These are phyloP conservation scores for Beroe forskalii DNA, from an alignment of 37 sponge, comb jelly and placozoan genomes.

Conservation along the genomic window DNA sequence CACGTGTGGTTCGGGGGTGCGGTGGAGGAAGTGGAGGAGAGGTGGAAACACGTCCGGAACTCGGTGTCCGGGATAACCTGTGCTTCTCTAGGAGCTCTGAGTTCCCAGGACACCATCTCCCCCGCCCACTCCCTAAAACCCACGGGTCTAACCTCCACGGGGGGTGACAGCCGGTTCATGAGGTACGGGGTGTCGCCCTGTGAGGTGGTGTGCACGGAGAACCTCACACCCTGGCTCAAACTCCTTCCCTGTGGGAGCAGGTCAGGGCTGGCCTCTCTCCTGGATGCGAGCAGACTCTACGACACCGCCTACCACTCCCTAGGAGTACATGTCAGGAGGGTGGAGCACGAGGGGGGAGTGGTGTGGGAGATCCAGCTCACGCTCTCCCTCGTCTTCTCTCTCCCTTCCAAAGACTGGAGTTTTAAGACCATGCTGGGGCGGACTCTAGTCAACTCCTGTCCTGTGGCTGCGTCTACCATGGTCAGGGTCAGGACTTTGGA, in stretches of 20 bases:
- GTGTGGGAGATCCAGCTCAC: constrained; percentile 71
- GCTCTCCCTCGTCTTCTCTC: constrained; percentile 57
- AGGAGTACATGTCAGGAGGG: constrained; percentile 71
- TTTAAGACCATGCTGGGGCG: constrained; percentile 69
- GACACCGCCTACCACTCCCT: constrained; percentile 88
- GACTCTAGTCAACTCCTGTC: constrained; percentile 72
- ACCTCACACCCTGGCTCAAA: constrained; percentile 96
- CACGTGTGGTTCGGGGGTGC: constrained; percentile 81
- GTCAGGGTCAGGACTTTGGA: background rate
- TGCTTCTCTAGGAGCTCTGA: constrained; percentile 27
- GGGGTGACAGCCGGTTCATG: constrained; percentile 56
- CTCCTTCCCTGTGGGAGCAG: constrained; percentile 84
- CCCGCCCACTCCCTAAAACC: constrained; percentile 33
- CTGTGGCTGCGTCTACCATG: constrained; percentile 68
- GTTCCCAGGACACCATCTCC: constrained; percentile 38
- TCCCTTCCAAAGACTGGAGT: constrained; percentile 68
- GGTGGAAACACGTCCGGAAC: constrained; percentile 59
- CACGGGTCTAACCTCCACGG: constrained; percentile 3
- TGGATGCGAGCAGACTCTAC: constrained; percentile 74
- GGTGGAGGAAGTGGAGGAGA: background rate
- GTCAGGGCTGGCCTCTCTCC: constrained; percentile 81
- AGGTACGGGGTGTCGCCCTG: constrained; percentile 85
- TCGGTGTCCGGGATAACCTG: constrained; percentile 53
- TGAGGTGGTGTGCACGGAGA: constrained; percentile 96
- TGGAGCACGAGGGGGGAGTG: constrained; percentile 64